phyloP scores from a whole-genome alignment of 2,113 vertebrate genomes.

The Cyprinodon brontotheroides region DNA sequence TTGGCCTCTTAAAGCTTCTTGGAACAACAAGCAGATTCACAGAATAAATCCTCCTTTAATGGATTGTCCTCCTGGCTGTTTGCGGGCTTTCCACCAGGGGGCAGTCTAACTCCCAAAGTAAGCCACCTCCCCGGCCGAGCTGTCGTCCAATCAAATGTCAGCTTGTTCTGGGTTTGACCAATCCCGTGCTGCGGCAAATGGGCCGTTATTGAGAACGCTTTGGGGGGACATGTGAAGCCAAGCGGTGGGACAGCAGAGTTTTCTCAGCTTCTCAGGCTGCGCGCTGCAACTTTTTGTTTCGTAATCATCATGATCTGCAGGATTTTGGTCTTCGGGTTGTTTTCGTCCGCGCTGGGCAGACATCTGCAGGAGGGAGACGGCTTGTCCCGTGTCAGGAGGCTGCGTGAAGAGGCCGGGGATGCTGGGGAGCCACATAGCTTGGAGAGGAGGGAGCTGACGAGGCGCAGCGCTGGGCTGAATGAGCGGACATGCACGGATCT shows the following conservation, averaged over 20 bases:
- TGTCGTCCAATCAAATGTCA: slow-evolving; percentile 54
- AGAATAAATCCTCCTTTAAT: slow-evolving; percentile 8
- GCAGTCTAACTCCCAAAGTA: not conserved
- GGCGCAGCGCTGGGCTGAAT: slow-evolving; percentile 57
- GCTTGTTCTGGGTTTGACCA: slow-evolving; percentile 59
- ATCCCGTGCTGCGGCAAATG: slow-evolving; percentile 50
- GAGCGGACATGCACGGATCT: slow-evolving; percentile 70
- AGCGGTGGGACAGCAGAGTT: slow-evolving; percentile 24
- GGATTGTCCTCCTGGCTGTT: not conserved
- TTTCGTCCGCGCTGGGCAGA: slow-evolving; percentile 25
- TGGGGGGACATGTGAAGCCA: slow-evolving; percentile 39
- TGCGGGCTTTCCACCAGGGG: slow-evolving; percentile 43
- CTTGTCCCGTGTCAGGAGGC: slow-evolving; percentile 9
- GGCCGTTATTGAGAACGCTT: slow-evolving; percentile 56
- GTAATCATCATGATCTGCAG: slow-evolving; percentile 51
- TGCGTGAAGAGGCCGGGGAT: slow-evolving; percentile 26
- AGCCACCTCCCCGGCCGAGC: not conserved
- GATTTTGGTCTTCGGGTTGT: slow-evolving; percentile 43
- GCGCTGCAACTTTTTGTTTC: not conserved
- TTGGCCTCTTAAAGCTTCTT: slow-evolving; percentile 4
- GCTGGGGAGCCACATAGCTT: slow-evolving; percentile 45
- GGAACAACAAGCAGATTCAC: slow-evolving; percentile 15
- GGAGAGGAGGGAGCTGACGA: slow-evolving; percentile 37
- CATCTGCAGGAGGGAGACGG: slow-evolving; percentile 7
- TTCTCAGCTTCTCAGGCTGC: slow-evolving; percentile 23